Percentiles rank a stretch among this genome's conserved stretches.
Conservation (phyloP, 1,140 invertebrate genomes). For the Temnothorax curvispinosus region DNA sequence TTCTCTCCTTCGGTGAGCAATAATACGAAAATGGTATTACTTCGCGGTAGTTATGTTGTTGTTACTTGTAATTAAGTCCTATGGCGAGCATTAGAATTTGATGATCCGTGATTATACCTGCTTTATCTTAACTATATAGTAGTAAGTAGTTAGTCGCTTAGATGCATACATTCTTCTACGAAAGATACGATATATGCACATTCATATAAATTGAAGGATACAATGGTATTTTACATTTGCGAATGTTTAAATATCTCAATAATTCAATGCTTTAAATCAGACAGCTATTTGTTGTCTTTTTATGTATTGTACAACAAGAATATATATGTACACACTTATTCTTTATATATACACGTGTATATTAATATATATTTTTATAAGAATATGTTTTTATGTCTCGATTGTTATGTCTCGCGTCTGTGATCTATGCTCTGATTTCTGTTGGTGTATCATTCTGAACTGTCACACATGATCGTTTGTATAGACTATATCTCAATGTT, state of each 20-base stretch:
- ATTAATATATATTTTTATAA: neutral
- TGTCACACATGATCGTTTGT: neutral
- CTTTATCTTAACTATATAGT: neutral
- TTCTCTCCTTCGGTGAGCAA: conserved; percentile 31
- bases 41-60: conserved; percentile 36
- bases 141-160: conserved; percentile 4
- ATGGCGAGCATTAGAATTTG: conserved; percentile 36
- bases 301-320: neutral
- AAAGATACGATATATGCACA: neutral
- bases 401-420: neutral
- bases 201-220: neutral
- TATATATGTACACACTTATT: too few relatives aligned
- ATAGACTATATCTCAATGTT: conserved; percentile 17
- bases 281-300: neutral
- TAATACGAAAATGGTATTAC: conserved; percentile 50
- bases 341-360: neutral
- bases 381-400: neutral
- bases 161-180: neutral
- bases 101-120: conserved; percentile 5
- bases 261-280: neutral
- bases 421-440: neutral
- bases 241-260: neutral
- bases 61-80: conserved; percentile 38
- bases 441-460: neutral
- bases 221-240: neutral